Evolutionary conservation across 2,797 vertebrate species (phyloP).

Genomic region (Coregonus suidteri): DNA sequence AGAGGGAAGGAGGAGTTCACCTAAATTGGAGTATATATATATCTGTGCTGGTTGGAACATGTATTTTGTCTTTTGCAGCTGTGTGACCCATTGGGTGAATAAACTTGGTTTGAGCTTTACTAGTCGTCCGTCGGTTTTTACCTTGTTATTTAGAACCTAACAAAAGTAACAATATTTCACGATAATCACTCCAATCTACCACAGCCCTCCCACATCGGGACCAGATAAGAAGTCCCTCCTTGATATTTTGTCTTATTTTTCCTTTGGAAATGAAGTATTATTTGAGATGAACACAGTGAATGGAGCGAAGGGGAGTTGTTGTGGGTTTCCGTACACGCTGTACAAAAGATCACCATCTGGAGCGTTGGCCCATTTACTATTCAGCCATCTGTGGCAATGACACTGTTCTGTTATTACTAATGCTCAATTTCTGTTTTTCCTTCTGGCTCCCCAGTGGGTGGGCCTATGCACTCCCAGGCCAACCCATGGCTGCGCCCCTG

Average conservation of each 20-base stretch:
- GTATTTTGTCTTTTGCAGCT: too few relatives aligned
- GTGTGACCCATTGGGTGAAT: too few relatives aligned
- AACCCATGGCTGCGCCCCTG: too few relatives aligned
- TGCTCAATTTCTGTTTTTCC: slow-evolving; percentile 37
- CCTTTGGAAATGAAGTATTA: neutral
- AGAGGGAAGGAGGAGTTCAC: too few relatives aligned
- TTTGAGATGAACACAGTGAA: neutral
- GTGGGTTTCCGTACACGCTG: slow-evolving; percentile 32
- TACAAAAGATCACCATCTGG: slow-evolving; percentile 61
- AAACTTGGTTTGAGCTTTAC: too few relatives aligned
- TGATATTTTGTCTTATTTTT: neutral
- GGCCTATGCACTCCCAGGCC: too few relatives aligned
- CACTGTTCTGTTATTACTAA: slow-evolving; percentile 49
- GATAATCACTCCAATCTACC: neutral
- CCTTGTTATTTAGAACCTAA: too few relatives aligned
- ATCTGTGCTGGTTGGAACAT: too few relatives aligned
- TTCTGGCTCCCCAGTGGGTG: too few relatives aligned
- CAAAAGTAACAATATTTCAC: slow-evolving; percentile 11
- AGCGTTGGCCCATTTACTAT: slow-evolving; percentile 42
- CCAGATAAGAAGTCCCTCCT: neutral
- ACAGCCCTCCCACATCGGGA: neutral
- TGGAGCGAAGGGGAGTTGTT: slow-evolving; percentile 1
- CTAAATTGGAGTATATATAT: too few relatives aligned
- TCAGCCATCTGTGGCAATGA: slow-evolving; percentile 57
- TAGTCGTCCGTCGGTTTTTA: too few relatives aligned